phyloP scores from a whole-genome alignment of 2,888 invertebrate species.

The Norana najaformis region DNA sequence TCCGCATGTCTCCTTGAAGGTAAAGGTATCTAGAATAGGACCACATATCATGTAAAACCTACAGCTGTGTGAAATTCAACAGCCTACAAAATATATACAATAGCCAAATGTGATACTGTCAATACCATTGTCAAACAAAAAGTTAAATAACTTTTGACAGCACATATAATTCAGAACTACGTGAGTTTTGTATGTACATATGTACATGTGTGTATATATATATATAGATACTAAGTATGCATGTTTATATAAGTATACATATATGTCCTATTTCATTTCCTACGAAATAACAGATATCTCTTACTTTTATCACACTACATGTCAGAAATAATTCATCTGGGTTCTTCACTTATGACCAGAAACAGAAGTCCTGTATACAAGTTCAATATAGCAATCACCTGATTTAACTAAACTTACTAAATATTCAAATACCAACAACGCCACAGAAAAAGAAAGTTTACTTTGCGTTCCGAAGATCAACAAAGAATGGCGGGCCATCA shows the following conservation, averaged over 20 bases:
- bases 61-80: neutral
- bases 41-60: neutral
- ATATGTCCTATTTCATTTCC: neutral
- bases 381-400: neutral
- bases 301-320: neutral
- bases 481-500: conserved; percentile 38
- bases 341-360: neutral
- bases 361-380: neutral
- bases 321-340: neutral
- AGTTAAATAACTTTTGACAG: neutral
- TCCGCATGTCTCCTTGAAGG: conserved; percentile 52
- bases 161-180: neutral
- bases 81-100: neutral
- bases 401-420: neutral
- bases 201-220: neutral
- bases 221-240: no score
- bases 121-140: neutral
- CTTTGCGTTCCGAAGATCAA: conserved; percentile 37
- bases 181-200: neutral
- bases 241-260: neutral
- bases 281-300: neutral
- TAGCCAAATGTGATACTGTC: neutral
- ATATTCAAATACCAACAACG: neutral
- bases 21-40: conserved; percentile 48
- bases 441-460: neutral